These are phyloP conservation scores for Syrrhaptes paradoxus DNA, from an alignment of 2,113 vertebrate genomes.

Conservation along the genomic window DNA sequence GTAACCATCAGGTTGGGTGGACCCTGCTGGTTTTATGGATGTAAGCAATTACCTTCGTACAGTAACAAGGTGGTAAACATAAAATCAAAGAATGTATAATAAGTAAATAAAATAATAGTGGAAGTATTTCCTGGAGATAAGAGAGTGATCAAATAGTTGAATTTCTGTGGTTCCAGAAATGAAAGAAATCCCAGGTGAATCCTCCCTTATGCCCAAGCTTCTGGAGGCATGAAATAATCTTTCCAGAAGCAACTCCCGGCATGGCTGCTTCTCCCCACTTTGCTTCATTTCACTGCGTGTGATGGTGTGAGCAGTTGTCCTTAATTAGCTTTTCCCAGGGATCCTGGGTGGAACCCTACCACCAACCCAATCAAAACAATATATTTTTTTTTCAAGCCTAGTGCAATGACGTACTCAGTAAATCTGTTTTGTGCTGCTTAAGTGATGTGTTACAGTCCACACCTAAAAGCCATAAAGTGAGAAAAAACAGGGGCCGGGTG, in stretches of 20 bases:
- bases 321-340: conserved; percentile 36
- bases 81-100: neutral
- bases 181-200: neutral
- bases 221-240: neutral
- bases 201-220: neutral
- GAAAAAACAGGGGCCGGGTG: neutral
- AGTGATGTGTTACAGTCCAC: conserved; percentile 38
- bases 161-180: neutral
- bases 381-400: neutral
- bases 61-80: neutral
- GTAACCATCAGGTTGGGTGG: neutral
- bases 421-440: conserved; percentile 23
- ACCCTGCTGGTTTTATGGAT: neutral
- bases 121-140: neutral
- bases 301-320: neutral
- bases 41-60: neutral
- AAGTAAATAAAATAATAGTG: neutral
- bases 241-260: neutral
- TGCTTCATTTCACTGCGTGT: neutral
- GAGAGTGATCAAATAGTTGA: neutral
- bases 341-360: conserved; percentile 27
- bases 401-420: neutral
- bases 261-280: neutral
- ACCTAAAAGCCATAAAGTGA: conserved; percentile 46
- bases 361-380: conserved; percentile 42